Evolutionary conservation across 2,888 invertebrate genomes (phyloP), one percentile per base, ranked within the genome.

Genomic region (Beris morrisii): DNA sequence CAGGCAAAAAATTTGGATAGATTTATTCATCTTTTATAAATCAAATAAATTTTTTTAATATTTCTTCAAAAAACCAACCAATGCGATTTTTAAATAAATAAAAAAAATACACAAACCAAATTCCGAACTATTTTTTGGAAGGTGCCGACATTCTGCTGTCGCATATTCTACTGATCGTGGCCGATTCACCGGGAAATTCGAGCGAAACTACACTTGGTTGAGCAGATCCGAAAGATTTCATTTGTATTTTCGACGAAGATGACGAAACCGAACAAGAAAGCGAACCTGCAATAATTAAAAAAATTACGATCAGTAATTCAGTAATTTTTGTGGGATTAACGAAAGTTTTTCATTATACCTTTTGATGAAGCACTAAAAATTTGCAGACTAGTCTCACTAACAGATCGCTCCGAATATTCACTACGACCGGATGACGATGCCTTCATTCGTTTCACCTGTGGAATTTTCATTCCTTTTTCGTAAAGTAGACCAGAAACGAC

Each of bases 381-480:
- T 64, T 56, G 55, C n/a, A 66, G 45, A 43, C 69, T 67, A 4
- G 46, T 53, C n/a, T 67, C 67, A 11, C 67, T 70, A 7, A 55
- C 45, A 5, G 70, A 68, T 9, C 56, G 44, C 52, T 72, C 68
- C 11, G 74, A 75, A 0, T 74, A 72, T n/a, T 76, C 74, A 53
- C 75, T 77, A 44, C 76, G 76, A 71, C 76, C 78, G 2, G 71
- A 69, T 5, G 67, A 53, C 2, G 77, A 76, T 0, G 74, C 68
- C 22, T 73, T 72, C 6, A 30, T 74, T 44, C 76, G 75, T 38
- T 74, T 73, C 15, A 75, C 66, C 52, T 77, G 78, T 6, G 81
- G 81, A 70, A 80, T 69, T 67, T 77, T 76, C 4, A 81, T 30
- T 1, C 80, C 80, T 44, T 77, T 77, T 31, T 76, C 74, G 22